Conservation (phyloP, 2,113 vertebrate species). For the Marmota monax region DNA sequence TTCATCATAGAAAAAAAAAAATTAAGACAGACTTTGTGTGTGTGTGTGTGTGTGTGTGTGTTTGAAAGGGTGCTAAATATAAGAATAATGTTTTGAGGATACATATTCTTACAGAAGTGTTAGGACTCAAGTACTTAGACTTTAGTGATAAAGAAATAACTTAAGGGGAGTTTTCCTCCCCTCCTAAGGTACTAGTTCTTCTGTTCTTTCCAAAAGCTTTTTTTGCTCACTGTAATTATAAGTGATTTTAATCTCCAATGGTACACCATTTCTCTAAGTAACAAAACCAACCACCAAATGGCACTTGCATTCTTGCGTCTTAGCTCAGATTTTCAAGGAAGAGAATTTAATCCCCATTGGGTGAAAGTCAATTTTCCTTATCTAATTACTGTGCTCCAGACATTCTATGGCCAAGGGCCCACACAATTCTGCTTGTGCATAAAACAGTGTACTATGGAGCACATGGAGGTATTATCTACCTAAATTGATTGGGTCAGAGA, state of each 20-base stretch:
- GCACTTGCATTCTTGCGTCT: background rate
- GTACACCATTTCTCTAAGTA: background rate
- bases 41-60: background rate
- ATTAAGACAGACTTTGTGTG: background rate
- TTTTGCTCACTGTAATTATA: background rate
- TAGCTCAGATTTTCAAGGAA: background rate
- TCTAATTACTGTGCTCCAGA: background rate
- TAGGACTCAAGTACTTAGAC: background rate
- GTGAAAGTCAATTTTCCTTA: background rate
- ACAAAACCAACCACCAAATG: background rate
- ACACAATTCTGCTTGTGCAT: background rate
- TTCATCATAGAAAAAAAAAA: background rate
- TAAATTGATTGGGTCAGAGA: background rate
- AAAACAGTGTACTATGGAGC: background rate
- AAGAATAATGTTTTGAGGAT: background rate
- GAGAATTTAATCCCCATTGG: background rate
- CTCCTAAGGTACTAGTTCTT: background rate
- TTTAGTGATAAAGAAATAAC: background rate
- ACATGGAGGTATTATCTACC: background rate
- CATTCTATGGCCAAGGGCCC: background rate
- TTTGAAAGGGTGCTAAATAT: background rate
- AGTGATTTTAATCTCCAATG: background rate
- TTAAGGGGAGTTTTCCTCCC: background rate
- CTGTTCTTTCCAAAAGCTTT: background rate
- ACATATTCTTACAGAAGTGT: background rate